Conservation (phyloP, 1,140 invertebrate genomes). For the Rhagoletis pomonella region DNA sequence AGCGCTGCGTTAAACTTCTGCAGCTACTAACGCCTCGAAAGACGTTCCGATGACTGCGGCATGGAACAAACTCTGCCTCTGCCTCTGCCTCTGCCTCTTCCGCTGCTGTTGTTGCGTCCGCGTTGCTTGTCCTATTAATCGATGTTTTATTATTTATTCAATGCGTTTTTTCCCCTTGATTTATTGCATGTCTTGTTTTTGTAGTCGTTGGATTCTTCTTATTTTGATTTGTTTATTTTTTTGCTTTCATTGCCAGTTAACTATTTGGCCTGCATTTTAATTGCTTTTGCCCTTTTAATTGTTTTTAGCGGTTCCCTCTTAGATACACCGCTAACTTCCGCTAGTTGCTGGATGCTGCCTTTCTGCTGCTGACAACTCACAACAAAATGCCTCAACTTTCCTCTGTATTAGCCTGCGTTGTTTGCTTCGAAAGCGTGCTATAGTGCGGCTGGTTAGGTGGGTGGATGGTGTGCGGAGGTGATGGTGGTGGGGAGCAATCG, state of each 20-base stretch:
- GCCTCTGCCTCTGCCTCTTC: neutral
- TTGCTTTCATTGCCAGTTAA: too few relatives aligned
- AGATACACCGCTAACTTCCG: neutral
- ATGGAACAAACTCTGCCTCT: neutral
- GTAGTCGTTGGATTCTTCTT: neutral
- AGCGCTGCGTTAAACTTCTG: neutral
- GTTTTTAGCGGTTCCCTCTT: neutral
- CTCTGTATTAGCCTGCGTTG: neutral
- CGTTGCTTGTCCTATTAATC: neutral
- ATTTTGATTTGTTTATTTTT: constrained; percentile 2
- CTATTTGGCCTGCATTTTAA: neutral
- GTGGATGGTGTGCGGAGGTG: neutral
- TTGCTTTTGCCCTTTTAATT: neutral
- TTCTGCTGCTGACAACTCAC: constrained; percentile 3
- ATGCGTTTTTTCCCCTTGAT: neutral
- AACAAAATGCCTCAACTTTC: neutral
- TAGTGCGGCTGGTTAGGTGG: neutral
- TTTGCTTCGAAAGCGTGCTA: neutral
- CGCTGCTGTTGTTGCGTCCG: neutral
- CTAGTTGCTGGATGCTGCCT: neutral
- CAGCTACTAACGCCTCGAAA: neutral
- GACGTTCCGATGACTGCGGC: neutral
- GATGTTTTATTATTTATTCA: constrained; percentile 37
- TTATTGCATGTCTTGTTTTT: neutral
- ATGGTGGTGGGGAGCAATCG: neutral